Percentiles rank a stretch among this genome's conserved stretches.
phyloP scores from a whole-genome alignment of 2,797 vertebrate species.

The Scolopax bukidnonensis region DNA sequence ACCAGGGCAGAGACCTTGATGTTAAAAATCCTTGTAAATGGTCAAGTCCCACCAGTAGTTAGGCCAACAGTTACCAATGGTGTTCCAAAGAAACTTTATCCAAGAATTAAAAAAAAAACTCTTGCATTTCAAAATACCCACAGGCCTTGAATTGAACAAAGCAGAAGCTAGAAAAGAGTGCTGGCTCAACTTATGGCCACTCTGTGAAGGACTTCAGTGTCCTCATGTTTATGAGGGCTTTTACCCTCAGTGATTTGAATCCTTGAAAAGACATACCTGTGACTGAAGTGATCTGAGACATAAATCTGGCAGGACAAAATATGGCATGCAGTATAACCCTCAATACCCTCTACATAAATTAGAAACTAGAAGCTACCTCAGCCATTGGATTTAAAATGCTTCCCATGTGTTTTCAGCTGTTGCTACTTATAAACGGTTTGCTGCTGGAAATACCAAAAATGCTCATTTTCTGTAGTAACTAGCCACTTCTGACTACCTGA shows the following conservation, averaged over 20 bases:
- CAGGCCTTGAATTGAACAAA: neutral
- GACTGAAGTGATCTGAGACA: constrained; percentile 3
- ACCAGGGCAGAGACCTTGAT: neutral
- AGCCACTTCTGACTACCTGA: neutral
- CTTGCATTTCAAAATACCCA: neutral
- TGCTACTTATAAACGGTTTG: neutral
- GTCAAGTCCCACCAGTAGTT: neutral
- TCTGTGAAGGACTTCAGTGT: neutral
- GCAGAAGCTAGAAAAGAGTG: neutral
- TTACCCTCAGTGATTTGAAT: constrained; percentile 27
- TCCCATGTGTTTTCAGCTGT: neutral
- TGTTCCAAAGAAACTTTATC: neutral
- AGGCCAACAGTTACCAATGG: neutral
- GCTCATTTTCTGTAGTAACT: neutral
- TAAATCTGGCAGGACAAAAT: constrained; percentile 49
- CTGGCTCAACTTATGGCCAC: neutral
- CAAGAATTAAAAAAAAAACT: rapidly evolving
- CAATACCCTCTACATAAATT: constrained; percentile 19
- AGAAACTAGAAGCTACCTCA: constrained; percentile 25
- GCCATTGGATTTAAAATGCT: neutral
- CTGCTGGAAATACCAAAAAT: neutral
- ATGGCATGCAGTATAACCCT: neutral
- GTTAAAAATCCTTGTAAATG: neutral
- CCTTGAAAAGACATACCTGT: constrained; percentile 36
- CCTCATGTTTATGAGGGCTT: neutral